Conservation (phyloP, 2,113 vertebrate genomes). For the Stomatorhinus ivindoensis region DNA sequence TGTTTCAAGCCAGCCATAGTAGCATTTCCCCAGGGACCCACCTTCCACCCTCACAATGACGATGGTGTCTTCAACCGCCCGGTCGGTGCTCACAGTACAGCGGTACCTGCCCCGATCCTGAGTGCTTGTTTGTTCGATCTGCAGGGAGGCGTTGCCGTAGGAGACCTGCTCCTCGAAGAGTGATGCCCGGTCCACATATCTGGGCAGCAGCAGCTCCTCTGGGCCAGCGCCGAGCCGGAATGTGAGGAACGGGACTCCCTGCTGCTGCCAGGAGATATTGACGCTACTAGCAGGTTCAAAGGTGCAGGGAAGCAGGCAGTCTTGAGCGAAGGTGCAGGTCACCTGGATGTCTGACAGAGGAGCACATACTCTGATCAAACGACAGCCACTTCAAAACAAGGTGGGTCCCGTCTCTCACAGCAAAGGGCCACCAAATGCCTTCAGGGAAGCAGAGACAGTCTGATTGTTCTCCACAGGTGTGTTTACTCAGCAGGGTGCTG, state of each 20-base stretch:
- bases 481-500: not conserved
- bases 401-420: not conserved
- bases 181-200: constrained; percentile 36
- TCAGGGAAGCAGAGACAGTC: not conserved
- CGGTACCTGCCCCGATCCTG: constrained; percentile 59
- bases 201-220: not conserved
- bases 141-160: constrained; percentile 64
- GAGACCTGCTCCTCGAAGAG: constrained; percentile 37
- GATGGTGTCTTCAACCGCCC: constrained; percentile 25
- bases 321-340: constrained; percentile 52
- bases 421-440: not conserved
- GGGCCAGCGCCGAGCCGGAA: constrained; percentile 36
- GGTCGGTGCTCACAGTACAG: constrained; percentile 51
- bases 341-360: constrained; percentile 47
- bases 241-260: constrained; percentile 45
- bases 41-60: constrained; percentile 55
- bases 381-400: not conserved
- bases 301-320: constrained; percentile 62
- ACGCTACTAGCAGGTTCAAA: constrained; percentile 41
- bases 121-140: constrained; percentile 39
- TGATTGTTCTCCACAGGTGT: not conserved
- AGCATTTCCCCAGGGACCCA: constrained; percentile 37
- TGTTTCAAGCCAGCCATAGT: not conserved
- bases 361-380: not conserved
- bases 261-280: constrained; percentile 61